Percentiles rank a stretch among this genome's conserved stretches.
phyloP scores from a whole-genome alignment of 2,888 invertebrate genomes.

The Fabriciana adippe region DNA sequence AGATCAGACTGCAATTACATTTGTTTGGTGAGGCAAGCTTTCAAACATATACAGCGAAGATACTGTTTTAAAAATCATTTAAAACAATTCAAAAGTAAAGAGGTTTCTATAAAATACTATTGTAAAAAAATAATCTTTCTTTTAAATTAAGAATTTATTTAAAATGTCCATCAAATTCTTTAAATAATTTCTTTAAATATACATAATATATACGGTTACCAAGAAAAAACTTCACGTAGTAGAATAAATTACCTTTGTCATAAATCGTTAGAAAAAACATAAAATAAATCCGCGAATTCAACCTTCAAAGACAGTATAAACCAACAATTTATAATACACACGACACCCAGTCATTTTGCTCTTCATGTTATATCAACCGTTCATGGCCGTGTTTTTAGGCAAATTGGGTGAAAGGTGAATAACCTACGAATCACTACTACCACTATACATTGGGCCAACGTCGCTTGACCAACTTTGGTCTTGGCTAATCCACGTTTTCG shows the following conservation, averaged over 20 bases:
- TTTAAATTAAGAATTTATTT: too few species aligned
- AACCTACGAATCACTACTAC: slow-evolving; percentile 57
- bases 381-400: slow-evolving; percentile 60
- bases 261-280: slow-evolving; percentile 26
- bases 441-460: slow-evolving; percentile 12
- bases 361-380: slow-evolving; percentile 49
- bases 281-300: slow-evolving; percentile 29
- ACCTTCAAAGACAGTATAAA: slow-evolving; percentile 40
- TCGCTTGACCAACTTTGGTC: slow-evolving; percentile 8
- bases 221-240: too few species aligned
- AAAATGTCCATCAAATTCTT: too few species aligned
- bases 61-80: too few species aligned
- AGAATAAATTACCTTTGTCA: slow-evolving; percentile 25
- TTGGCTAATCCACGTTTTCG: slow-evolving; percentile 15
- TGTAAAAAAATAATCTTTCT: too few species aligned
- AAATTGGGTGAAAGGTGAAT: slow-evolving; percentile 76
- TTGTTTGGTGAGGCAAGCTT: too few species aligned
- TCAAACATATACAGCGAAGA: too few species aligned
- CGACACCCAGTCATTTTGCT: slow-evolving; percentile 40
- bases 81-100: too few species aligned
- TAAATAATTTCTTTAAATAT: too few species aligned
- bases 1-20: too few species aligned
- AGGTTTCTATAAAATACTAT: too few species aligned
- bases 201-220: too few species aligned
- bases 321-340: slow-evolving; percentile 44